Percentiles rank a stretch among this genome's conserved stretches.
These are phyloP conservation scores for Drosophila orosa DNA, from an alignment of 1,140 invertebrate species.

Conservation along the genomic window DNA sequence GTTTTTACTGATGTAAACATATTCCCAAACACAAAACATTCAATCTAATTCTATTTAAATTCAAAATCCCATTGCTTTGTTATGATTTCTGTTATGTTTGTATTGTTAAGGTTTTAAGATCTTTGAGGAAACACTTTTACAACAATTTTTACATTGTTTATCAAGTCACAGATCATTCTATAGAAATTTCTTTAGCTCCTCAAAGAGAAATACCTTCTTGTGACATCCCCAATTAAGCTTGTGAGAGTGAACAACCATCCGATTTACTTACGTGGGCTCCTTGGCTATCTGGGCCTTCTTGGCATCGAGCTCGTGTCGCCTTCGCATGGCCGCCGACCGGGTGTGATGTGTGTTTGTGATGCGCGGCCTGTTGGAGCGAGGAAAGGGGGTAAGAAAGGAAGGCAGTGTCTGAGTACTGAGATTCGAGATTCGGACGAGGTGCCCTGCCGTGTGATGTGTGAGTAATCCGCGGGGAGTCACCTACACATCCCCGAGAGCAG, in stretches of 20 bases:
- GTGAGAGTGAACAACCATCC: background rate
- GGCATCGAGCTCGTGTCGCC: conserved; percentile 85
- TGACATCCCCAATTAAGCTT: conserved; percentile 10
- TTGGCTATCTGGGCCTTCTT: conserved; percentile 83
- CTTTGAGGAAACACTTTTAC: background rate
- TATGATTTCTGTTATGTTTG: no score
- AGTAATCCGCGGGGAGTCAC: conserved; percentile 18
- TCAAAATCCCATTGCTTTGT: background rate
- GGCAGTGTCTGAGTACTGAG: conserved; percentile 25
- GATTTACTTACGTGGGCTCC: conserved; percentile 79
- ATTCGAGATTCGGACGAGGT: conserved; percentile 15
- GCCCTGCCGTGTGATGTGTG: conserved; percentile 19
- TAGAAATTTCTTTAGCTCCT: background rate
- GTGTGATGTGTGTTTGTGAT: conserved; percentile 76
- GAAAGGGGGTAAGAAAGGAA: no score
- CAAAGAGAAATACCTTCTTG: background rate
- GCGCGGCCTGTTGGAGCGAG: conserved; percentile 72
- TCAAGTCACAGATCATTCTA: background rate
- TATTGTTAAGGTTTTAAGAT: background rate
- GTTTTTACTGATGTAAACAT: background rate
- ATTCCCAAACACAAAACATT: background rate
- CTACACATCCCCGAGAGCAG: conserved; percentile 18
- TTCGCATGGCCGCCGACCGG: conserved; percentile 86
- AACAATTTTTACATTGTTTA: background rate
- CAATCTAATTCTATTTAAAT: background rate